These are phyloP conservation scores for Bellardia bayeri DNA, from an alignment of 2,888 invertebrate species.

Conservation along the genomic window DNA sequence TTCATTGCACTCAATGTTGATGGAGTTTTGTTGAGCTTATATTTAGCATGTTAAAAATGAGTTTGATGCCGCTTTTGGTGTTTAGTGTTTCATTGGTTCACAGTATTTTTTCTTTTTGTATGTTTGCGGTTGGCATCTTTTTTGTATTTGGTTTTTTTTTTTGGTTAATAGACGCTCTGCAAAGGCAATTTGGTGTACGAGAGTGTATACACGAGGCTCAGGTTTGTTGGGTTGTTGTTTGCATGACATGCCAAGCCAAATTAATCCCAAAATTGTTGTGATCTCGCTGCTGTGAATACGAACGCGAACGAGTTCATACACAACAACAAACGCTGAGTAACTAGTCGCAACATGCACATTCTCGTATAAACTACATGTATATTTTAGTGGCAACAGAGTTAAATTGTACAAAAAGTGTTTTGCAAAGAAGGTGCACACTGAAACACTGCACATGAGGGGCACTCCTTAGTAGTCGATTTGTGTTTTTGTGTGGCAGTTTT, in stretches of 20 bases:
- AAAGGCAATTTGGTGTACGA: conserved; percentile 51
- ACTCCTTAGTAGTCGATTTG: conserved; percentile 78
- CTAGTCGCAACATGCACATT: conserved; percentile 60
- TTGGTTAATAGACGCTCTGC: conserved; percentile 52
- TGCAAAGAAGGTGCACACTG: conserved; percentile 62
- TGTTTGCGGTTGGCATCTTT: conserved; percentile 57
- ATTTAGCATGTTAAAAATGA: conserved; percentile 72
- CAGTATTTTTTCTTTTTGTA: conserved; percentile 22
- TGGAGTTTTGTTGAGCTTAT: conserved; percentile 75
- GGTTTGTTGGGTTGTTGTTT: conserved; percentile 78
- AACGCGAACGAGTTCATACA: conserved; percentile 61
- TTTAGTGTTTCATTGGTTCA: conserved; percentile 64
- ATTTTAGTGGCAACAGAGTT: conserved; percentile 37
- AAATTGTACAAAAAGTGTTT: conserved; percentile 62
- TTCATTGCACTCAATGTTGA: conserved; percentile 56
- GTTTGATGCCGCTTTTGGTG: conserved; percentile 71
- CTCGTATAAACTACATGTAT: conserved; percentile 44
- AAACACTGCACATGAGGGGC: conserved; percentile 73
- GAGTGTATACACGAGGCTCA: conserved; percentile 65
- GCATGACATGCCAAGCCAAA: conserved; percentile 80
- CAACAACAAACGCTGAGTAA: conserved; percentile 29
- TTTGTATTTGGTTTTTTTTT: conserved; percentile 8
- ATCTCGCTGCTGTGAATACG: conserved; percentile 67
- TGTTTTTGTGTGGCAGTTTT: conserved; percentile 52
- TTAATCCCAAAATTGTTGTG: conserved; percentile 73